These are phyloP conservation scores for Cyrtorhinus lividipennis DNA, from an alignment of 1,140 invertebrate genomes.

Conservation along the genomic window DNA sequence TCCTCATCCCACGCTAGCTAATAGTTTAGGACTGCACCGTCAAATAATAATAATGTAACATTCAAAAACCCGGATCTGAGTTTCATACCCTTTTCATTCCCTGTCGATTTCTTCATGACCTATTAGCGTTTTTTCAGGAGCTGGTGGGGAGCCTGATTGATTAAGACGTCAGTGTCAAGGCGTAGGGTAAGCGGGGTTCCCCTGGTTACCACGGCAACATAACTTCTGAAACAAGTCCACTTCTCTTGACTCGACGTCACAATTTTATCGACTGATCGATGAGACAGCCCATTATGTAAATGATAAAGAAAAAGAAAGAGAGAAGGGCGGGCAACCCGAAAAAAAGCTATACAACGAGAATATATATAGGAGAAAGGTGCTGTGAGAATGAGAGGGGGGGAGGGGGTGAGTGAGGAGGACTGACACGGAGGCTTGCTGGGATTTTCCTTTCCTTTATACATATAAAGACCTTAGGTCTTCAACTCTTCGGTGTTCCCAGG, in stretches of 20 bases:
- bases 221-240: constrained; percentile 2
- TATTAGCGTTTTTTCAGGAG: background rate
- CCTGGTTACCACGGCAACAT: background rate
- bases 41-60: too few species aligned
- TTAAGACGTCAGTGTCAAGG: background rate
- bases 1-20: too few species aligned
- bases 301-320: constrained; percentile 11
- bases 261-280: constrained; percentile 21
- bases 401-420: background rate
- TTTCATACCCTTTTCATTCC: too few species aligned
- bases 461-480: constrained; percentile 6
- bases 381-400: background rate
- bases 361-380: background rate
- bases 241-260: constrained; percentile 13
- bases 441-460: constrained; percentile 8
- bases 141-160: background rate
- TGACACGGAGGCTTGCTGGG: background rate
- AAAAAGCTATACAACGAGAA: background rate
- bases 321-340: background rate
- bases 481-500: constrained; percentile 1
- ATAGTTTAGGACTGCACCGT: too few species aligned
- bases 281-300: constrained; percentile 15
- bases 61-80: too few species aligned
- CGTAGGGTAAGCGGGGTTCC: background rate
- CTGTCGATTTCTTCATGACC: too few species aligned